phyloP scores from a whole-genome alignment of 2,113 vertebrate genomes.

The Hystrix cristata region DNA sequence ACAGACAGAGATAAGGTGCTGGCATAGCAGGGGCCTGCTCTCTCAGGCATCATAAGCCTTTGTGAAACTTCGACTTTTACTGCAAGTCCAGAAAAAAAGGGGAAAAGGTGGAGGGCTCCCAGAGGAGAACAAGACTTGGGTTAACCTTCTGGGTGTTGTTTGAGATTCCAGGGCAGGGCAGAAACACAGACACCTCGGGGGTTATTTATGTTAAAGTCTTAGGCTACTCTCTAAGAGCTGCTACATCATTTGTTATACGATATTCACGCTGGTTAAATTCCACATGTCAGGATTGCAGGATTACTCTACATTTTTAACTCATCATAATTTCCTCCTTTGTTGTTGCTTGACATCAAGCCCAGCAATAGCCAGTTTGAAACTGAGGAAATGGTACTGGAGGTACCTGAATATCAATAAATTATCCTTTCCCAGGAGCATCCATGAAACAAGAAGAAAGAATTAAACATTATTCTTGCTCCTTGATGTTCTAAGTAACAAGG shows the following conservation, averaged over 20 bases:
- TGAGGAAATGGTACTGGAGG: not conserved
- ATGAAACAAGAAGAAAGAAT: not conserved
- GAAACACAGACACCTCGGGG: not conserved
- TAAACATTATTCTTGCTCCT: not conserved
- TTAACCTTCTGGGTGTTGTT: not conserved
- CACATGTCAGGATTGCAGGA: not conserved
- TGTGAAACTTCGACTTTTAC: not conserved
- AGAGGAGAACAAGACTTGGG: not conserved
- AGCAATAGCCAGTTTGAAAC: not conserved
- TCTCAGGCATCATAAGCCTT: not conserved
- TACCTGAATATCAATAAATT: not conserved
- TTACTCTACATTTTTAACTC: not conserved
- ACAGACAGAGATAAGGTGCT: not conserved
- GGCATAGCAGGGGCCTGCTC: not conserved
- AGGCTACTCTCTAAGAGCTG: not conserved
- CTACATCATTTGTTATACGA: not conserved
- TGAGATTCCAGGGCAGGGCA: not conserved
- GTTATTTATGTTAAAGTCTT: not conserved
- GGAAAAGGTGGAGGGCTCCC: not conserved
- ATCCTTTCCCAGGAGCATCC: not conserved
- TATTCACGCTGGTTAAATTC: not conserved
- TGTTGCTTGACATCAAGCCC: conserved; percentile 2
- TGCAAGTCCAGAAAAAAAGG: not conserved
- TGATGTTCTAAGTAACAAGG: not conserved
- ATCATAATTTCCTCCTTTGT: not conserved